Evolutionary conservation across 2,888 invertebrate species (phyloP).

Genomic region (Lacanobia wlatinum): DNA sequence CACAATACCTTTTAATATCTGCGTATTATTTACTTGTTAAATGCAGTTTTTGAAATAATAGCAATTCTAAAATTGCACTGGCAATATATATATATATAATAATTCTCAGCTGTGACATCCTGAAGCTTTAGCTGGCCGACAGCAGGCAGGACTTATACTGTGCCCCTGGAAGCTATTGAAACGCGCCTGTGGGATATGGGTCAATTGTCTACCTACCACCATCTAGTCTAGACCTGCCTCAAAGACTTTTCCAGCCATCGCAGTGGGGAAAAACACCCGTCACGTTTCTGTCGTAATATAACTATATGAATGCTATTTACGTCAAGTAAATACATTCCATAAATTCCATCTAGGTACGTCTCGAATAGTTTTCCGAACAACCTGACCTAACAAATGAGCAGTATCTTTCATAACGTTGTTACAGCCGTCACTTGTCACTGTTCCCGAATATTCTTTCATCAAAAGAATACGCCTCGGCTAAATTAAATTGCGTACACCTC

Average conservation of each 20-base stretch:
- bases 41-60: neutral
- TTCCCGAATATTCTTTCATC: conserved; percentile 41
- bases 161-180: neutral
- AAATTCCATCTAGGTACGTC: neutral
- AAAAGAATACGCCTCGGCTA: conserved; percentile 30
- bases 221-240: too few species aligned
- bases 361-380: conserved; percentile 32
- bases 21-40: neutral
- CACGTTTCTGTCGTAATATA: conserved; percentile 7
- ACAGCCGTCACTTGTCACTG: conserved; percentile 36
- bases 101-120: neutral
- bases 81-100: too few species aligned
- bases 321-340: conserved; percentile 5
- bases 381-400: conserved; percentile 23
- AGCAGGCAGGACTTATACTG: neutral
- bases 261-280: neutral
- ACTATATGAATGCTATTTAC: neutral
- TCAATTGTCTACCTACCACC: neutral
- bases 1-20: conserved; percentile 1
- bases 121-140: neutral
- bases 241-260: neutral
- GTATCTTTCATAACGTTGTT: conserved; percentile 36
- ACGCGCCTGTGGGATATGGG: neutral
- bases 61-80: too few species aligned
- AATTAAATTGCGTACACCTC: conserved; percentile 35